Evolutionary conservation across 2,113 vertebrate species (phyloP).

Genomic region (Tauraco erythrolophus): DNA sequence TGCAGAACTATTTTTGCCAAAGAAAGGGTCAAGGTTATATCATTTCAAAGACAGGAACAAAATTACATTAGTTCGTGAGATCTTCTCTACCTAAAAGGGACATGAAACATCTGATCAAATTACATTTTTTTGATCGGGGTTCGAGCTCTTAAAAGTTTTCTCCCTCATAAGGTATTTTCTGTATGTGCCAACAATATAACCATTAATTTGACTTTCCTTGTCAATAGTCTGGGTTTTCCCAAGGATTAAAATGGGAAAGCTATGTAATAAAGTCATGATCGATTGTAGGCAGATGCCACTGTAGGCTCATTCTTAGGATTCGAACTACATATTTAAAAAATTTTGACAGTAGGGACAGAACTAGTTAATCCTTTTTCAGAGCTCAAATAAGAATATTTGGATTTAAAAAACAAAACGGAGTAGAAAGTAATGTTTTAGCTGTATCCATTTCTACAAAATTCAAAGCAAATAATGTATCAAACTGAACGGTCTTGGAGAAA

Average conservation of each 20-base stretch:
- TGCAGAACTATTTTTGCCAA: slow-evolving; percentile 21
- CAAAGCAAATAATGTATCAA: not conserved
- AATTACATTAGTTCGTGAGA: not conserved
- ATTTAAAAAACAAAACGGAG: not conserved
- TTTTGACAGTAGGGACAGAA: not conserved
- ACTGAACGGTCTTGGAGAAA: not conserved
- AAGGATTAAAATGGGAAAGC: not conserved
- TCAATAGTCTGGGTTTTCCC: not conserved
- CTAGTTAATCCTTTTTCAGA: not conserved
- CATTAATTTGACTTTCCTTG: not conserved
- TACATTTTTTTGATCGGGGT: not conserved
- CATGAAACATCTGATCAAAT: not conserved
- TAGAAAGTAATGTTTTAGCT: not conserved
- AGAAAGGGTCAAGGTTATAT: slow-evolving; percentile 23
- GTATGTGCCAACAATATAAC: not conserved
- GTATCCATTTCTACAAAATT: not conserved
- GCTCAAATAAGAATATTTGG: not conserved
- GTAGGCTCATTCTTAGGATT: not conserved
- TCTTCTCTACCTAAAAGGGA: not conserved
- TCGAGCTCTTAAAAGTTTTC: not conserved
- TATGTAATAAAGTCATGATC: not conserved
- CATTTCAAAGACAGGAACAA: not conserved
- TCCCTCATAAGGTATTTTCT: not conserved
- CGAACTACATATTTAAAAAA: not conserved
- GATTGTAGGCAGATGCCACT: not conserved